Base-by-base conservation (phyloP, 2,797 vertebrate species). In the Sternotherus odoratus region DNA sequence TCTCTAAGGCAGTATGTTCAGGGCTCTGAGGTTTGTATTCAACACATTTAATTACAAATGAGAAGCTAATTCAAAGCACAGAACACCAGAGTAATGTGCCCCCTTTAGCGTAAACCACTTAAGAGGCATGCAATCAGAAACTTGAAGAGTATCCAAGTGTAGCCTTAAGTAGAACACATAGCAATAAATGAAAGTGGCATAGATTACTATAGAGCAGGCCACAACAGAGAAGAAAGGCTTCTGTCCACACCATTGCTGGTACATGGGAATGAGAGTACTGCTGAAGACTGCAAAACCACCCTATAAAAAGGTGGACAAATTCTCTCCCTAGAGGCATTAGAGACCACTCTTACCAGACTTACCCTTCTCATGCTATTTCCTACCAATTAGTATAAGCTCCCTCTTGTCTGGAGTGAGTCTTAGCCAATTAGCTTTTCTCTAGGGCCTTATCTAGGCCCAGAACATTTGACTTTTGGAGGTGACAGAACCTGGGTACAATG, bases 21-120 rank as follows among this genome's bases (percentile, higher is more conserved):
- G 83, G 16, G 4, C 7, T 69, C 16, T 57, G 12, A 54, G 88
- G 12, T 91, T 88, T 77, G 79, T 86, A 66, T 77, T 87, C 33
- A 63, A 48, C n/a, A 69, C 17, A 8, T 36, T 33, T 79, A 86
- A 83, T 48, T 83, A 78, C 54, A 78, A 88, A 28, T 26, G 0
- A 1, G 23, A 93, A 91, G 77, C 6, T 43, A 46, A 26, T 53
- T 48, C 43, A 60, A 77, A 79, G 30, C 48, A 46, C 54, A 75
- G 48, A 79, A 3, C 21, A 69, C 12, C 11, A 28, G 2, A 79
- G 23, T 39, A 50, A 0, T 33, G 1, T 9, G 4, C 78, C 69
- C 12, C 57, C 56, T 48, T 5, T 33, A 54, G 33, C 48, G 16
- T 49, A 80, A 88, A 43, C 5, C 6, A 8, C 19, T 36, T 21